Evolutionary conservation across 2,113 vertebrate genomes (phyloP).

Genomic region (Passerina amoena): DNA sequence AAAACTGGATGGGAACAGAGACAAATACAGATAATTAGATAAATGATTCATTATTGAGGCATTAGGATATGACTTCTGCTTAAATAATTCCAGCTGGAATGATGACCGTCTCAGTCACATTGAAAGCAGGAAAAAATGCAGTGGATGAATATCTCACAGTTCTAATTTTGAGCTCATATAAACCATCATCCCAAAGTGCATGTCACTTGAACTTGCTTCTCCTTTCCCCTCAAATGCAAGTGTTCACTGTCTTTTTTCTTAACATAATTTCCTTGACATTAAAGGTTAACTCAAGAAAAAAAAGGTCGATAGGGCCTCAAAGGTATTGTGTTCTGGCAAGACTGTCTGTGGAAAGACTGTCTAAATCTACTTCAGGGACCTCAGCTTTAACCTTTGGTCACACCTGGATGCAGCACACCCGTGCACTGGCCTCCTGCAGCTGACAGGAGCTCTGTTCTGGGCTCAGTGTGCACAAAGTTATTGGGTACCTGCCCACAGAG

Average conservation of each 20-base stretch:
- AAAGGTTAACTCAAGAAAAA: not conserved
- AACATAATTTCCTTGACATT: not conserved
- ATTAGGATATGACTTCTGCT: slow-evolving; percentile 47
- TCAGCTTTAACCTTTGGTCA: not conserved
- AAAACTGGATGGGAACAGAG: slow-evolving; percentile 30
- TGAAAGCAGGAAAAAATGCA: not conserved
- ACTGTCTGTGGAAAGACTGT: not conserved
- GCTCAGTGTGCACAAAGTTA: accelerated
- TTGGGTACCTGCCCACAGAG: not conserved
- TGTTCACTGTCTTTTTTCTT: not conserved
- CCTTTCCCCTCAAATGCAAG: not conserved
- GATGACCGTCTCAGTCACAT: not conserved
- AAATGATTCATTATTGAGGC: slow-evolving; percentile 49
- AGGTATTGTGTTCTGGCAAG: not conserved
- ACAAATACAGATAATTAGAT: slow-evolving; percentile 53
- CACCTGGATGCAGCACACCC: not conserved
- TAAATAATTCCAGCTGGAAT: slow-evolving; percentile 47
- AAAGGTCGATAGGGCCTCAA: not conserved
- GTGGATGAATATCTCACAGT: not conserved
- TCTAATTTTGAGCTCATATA: not conserved
- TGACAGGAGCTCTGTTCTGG: not conserved
- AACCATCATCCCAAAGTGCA: not conserved
- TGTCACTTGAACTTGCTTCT: not conserved
- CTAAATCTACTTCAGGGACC: not conserved
- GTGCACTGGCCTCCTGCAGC: not conserved